A percentile compares a stretch with the other conserved stretches of the same genome.
phyloP scores from a whole-genome alignment of 2,797 vertebrate species.

The Borostomias antarcticus region DNA sequence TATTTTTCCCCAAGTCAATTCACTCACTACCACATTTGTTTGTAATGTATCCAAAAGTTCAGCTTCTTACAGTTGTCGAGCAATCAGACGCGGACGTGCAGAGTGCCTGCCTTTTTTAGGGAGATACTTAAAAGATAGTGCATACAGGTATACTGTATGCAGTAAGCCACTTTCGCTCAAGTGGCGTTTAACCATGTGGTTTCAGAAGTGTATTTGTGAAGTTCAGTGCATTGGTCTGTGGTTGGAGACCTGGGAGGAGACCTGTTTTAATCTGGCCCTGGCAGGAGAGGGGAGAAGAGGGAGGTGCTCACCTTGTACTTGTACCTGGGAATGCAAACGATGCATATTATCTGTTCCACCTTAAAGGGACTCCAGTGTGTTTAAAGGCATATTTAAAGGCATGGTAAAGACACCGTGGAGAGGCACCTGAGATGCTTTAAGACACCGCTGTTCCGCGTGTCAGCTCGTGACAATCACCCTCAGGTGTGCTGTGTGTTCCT shows the following conservation, averaged over 20 bases:
- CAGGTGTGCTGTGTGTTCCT: no score
- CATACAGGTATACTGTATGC: no score
- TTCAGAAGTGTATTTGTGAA: slow-evolving; percentile 25
- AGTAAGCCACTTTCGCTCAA: slow-evolving; percentile 29
- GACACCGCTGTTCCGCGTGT: no score
- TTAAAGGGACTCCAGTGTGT: slow-evolving; percentile 9
- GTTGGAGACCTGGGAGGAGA: slow-evolving; percentile 15
- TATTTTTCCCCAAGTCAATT: no score
- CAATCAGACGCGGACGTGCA: no score
- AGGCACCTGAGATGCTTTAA: slow-evolving; percentile 18
- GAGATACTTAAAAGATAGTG: no score
- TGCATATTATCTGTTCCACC: slow-evolving; percentile 40
- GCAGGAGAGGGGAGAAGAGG: slow-evolving; percentile 25
- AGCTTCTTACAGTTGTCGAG: no score
- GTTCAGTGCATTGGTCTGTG: slow-evolving; percentile 33
- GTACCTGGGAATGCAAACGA: slow-evolving; percentile 37
- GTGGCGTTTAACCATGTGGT: slow-evolving; percentile 38
- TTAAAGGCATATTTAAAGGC: slow-evolving; percentile 24
- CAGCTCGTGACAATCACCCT: no score
- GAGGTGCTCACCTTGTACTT: slow-evolving; percentile 22
- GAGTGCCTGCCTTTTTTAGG: no score
- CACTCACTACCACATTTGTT: no score
- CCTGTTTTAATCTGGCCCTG: slow-evolving; percentile 37
- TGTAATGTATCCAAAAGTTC: no score
- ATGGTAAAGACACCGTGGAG: slow-evolving; percentile 9